phyloP scores from a whole-genome alignment of 1,140 invertebrate genomes.

The Uloborus diversus region DNA sequence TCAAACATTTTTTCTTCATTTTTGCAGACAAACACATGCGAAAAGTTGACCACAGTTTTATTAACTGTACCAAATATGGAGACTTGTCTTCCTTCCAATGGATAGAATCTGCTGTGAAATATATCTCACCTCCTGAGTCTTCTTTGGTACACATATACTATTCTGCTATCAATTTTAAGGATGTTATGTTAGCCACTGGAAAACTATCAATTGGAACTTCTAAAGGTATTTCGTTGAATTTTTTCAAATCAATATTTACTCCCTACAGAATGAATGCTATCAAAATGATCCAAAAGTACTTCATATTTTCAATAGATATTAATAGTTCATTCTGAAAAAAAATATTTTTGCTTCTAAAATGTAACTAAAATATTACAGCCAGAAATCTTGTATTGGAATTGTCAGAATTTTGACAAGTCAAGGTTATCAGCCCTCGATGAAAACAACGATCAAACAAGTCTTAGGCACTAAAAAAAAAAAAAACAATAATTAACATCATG shows the following conservation, averaged over 20 bases:
- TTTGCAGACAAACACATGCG: slow-evolving; percentile 57
- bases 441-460: no score
- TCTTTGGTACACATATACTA: slow-evolving; percentile 79
- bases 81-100: slow-evolving; percentile 92
- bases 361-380: no score
- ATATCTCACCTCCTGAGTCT: slow-evolving; percentile 58
- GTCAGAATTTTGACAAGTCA: no score
- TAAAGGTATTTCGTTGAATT: background rate
- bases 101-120: slow-evolving; percentile 85
- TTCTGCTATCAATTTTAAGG: slow-evolving; percentile 94
- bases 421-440: no score
- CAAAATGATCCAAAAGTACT: background rate
- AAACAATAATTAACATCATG: no score
- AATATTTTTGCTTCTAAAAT: no score
- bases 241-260: background rate
- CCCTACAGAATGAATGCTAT: background rate
- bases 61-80: slow-evolving; percentile 74
- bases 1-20: background rate
- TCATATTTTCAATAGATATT: background rate
- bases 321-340: background rate
- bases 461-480: no score
- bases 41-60: slow-evolving; percentile 6
- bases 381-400: no score
- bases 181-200: slow-evolving; percentile 96
- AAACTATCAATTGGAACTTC: slow-evolving; percentile 91